phyloP scores from a whole-genome alignment of 2,888 invertebrate genomes.

The Oscheius sp. region DNA sequence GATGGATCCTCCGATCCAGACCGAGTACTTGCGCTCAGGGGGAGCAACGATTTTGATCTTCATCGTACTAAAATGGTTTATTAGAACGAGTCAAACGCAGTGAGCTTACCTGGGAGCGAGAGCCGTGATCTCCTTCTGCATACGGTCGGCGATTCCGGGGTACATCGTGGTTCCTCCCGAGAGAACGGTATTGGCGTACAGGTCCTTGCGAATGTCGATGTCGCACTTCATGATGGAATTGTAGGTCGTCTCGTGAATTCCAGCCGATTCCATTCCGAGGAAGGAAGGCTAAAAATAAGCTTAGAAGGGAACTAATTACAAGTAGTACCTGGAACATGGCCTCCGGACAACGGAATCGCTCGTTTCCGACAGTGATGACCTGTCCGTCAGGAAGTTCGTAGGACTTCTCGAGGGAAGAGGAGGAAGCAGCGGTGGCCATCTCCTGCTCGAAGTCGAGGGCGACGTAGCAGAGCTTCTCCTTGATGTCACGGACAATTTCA shows the following conservation, averaged over 20 bases:
- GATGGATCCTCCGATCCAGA: constrained; percentile 98
- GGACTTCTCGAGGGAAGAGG: constrained; percentile 89
- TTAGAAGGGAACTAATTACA: not conserved
- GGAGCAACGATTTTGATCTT: constrained; percentile 77
- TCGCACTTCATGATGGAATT: constrained; percentile 94
- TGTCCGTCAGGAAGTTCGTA: constrained; percentile 90
- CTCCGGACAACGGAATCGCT: constrained; percentile 89
- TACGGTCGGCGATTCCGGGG: constrained; percentile 94
- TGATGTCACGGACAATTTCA: constrained; percentile 91
- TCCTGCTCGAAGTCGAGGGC: constrained; percentile 97
- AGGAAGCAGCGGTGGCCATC: constrained; percentile 90
- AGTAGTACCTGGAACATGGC: constrained; percentile 82
- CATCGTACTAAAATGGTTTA: constrained; percentile 76
- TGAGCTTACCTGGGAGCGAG: constrained; percentile 55
- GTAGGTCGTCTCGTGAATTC: constrained; percentile 81
- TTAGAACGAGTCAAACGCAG: too few species aligned
- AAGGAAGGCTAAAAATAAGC: constrained; percentile 80
- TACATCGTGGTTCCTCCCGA: constrained; percentile 83
- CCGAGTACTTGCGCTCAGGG: constrained; percentile 95
- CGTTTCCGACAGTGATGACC: constrained; percentile 77
- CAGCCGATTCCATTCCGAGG: constrained; percentile 78
- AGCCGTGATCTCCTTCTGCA: constrained; percentile 86
- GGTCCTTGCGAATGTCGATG: constrained; percentile 90
- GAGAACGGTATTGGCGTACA: constrained; percentile 81
- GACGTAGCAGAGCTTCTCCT: constrained; percentile 95